These are phyloP conservation scores for Spea bombifrons DNA, from an alignment of 2,113 vertebrate genomes.

Conservation along the genomic window DNA sequence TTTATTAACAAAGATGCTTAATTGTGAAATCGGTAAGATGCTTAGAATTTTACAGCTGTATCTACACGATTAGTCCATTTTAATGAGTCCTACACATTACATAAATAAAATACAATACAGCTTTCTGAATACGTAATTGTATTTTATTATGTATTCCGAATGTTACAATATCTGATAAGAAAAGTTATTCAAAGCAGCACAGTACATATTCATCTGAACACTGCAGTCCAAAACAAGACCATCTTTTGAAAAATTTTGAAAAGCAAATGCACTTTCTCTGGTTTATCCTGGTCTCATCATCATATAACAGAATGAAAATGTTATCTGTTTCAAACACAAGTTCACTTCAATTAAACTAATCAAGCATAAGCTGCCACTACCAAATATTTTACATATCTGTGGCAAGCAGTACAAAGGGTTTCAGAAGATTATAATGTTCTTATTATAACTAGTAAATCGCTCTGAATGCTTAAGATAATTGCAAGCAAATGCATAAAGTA, in stretches of 20 bases:
- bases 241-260: conserved; percentile 28
- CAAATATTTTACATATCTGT: conserved; percentile 58
- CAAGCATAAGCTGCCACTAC: conserved; percentile 56
- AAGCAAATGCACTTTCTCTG: conserved; percentile 31
- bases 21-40: background rate
- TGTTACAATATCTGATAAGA: conserved; percentile 25
- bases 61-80: background rate
- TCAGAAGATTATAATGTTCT: conserved; percentile 47
- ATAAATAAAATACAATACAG: conserved; percentile 5
- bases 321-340: conserved; percentile 66
- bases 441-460: conserved; percentile 33
- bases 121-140: conserved; percentile 2
- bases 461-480: conserved; percentile 29
- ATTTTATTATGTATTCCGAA: conserved; percentile 23
- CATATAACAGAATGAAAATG: conserved; percentile 61
- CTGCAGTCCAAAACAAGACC: conserved; percentile 18
- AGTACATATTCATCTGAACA: conserved; percentile 19
- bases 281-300: conserved; percentile 58
- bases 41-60: no score
- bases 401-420: conserved; percentile 53
- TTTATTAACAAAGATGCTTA: no score
- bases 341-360: conserved; percentile 66
- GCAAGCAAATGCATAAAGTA: conserved; percentile 29
- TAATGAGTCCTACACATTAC: conserved; percentile 7
- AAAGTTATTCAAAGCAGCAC: conserved; percentile 21